These are phyloP conservation scores for Xestoiulus laeticollis DNA, from an alignment of 2,888 invertebrate genomes.

Conservation along the genomic window DNA sequence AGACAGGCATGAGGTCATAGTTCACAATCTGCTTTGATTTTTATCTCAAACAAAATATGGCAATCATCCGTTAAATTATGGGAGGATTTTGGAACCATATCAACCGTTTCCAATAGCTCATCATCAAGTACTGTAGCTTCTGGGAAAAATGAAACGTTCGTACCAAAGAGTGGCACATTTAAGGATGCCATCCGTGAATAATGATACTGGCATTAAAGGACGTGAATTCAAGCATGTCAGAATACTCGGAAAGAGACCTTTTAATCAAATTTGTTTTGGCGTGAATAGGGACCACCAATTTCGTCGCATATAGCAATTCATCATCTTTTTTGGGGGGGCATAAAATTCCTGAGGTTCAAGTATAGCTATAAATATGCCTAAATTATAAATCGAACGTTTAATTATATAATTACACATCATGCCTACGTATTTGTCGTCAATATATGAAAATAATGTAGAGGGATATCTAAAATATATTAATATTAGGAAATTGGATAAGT, in stretches of 20 bases:
- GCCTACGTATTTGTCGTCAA: too few species aligned
- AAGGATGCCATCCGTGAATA: background rate
- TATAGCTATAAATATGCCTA: background rate
- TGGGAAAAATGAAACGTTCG: background rate
- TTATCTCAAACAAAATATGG: background rate
- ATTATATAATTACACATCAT: background rate
- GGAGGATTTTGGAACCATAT: background rate
- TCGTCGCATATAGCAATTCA: background rate
- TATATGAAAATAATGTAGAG: too few species aligned
- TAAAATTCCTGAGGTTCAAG: background rate
- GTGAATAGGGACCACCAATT: background rate
- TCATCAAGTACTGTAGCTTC: background rate
- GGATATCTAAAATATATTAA: background rate
- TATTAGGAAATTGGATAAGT: background rate
- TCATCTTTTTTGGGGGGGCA: background rate
- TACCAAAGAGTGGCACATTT: background rate
- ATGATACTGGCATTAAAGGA: background rate
- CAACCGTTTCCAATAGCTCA: background rate
- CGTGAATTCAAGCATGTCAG: background rate
- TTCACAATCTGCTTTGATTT: background rate
- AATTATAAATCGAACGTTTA: background rate
- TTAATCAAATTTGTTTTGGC: slow-evolving; percentile 9
- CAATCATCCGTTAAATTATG: background rate
- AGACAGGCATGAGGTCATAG: background rate
- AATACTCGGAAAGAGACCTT: background rate